Base-by-base conservation (phyloP, 2,797 vertebrate species). In the Pantherophis alleghaniensis region DNA sequence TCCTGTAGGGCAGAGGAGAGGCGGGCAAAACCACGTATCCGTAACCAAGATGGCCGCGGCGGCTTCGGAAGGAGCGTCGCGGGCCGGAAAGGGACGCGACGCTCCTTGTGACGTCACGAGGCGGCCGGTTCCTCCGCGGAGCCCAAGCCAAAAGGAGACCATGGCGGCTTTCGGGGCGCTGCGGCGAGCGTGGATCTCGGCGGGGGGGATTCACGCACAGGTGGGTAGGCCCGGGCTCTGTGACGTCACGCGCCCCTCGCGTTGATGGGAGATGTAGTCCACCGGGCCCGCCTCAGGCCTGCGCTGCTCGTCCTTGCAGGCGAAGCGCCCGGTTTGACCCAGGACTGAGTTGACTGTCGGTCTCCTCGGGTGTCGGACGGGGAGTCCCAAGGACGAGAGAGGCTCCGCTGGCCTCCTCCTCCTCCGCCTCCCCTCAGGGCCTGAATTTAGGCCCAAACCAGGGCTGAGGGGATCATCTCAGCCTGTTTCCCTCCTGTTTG, bases 271-370 rank as follows among this genome's bases (percentile, higher is more conserved):
- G 3, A 22, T 79, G 69, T 79, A 42, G 18, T 79, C 7, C 69
- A 3, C 16, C n/a, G 66, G 32, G 32, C 18, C 32, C 37, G 7
- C 69, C 69, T 0, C 32, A 4, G 69, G 7, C 32, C 69, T 20
- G 69, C 14, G 32, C 32, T 74, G 69, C 2, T 20, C 69, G 32
- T 37, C 98, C 53, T 10, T 99, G 51, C 69, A 4, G 69, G 16
- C 14, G 69, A 37, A 69, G 28, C 5, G 69, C 2, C 32, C 66
- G n/a, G 66, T 14, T 22, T 22, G 74, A 42, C 37, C 37, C 3
- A 79, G 74, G 7, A 4, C 18, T 3, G 32, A 9, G 1, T 42
- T 42, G 1, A 42, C 18, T 3, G 37, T 42, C n/a, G 66, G n/a
- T 32, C n/a, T 32, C 37, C 74, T 79, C 32, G 74, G 37, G 37